Evolutionary conservation across 2,113 vertebrate genomes (phyloP).

Genomic region (Scolopax mira): DNA sequence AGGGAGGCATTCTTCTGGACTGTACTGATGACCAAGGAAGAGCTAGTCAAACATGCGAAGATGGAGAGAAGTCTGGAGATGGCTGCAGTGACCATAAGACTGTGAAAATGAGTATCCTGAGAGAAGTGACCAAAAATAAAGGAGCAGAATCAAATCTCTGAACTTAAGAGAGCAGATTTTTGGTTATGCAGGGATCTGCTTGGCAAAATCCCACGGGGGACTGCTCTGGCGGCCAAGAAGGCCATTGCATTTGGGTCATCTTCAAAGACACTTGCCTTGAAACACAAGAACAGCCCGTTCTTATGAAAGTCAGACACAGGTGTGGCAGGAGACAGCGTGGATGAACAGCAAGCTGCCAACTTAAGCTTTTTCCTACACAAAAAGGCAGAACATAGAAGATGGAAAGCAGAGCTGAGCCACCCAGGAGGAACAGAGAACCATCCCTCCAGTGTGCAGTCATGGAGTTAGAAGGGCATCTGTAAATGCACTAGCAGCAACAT

Average conservation of each 20-base stretch:
- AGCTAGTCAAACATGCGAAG: neutral
- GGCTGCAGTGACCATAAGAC: neutral
- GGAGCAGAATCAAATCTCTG: neutral
- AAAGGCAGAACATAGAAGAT: neutral
- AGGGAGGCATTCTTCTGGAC: neutral
- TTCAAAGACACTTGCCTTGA: neutral
- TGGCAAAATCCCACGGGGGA: neutral
- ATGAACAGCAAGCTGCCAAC: neutral
- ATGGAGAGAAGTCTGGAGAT: neutral
- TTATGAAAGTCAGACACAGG: neutral
- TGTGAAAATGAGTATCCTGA: neutral
- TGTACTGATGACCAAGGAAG: neutral
- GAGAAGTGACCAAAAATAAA: neutral
- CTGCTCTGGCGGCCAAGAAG: neutral
- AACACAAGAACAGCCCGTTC: neutral
- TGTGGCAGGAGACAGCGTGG: neutral
- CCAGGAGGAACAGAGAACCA: neutral
- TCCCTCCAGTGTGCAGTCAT: neutral
- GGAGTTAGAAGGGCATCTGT: neutral
- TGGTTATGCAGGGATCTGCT: neutral
- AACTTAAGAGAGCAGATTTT: neutral
- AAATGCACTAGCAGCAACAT: neutral
- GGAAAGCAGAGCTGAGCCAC: neutral
- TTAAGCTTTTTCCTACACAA: rapidly evolving
- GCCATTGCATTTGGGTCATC: neutral